Percentiles rank a stretch among this genome's conserved stretches.
phyloP scores from a whole-genome alignment of 2,888 invertebrate species.

The Clitarchus hookeri region DNA sequence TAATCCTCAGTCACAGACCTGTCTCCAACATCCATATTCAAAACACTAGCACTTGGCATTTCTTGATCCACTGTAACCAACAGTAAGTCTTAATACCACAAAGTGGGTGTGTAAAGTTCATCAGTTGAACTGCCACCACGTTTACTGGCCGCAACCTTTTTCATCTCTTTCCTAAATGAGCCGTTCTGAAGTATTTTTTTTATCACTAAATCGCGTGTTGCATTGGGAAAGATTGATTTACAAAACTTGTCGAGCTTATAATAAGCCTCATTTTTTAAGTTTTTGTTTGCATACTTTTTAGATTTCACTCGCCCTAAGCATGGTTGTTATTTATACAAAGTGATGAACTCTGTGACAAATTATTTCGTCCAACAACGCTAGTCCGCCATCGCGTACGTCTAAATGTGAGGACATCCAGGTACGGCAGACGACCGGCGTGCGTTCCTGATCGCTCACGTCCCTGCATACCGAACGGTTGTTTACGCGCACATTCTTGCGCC shows the following conservation, averaged over 20 bases:
- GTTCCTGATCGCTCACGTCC: too few species aligned
- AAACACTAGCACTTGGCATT: background rate
- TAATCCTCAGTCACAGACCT: too few species aligned
- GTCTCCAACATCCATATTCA: conserved; percentile 3
- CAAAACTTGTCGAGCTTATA: conserved; percentile 10
- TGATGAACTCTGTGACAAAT: background rate
- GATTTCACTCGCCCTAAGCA: background rate
- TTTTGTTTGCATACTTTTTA: conserved; percentile 16
- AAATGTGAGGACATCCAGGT: too few species aligned
- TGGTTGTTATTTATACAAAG: background rate
- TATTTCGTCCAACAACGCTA: background rate
- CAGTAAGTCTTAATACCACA: conserved; percentile 17
- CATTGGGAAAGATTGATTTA: background rate
- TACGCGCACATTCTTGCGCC: background rate
- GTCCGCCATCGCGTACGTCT: too few species aligned
- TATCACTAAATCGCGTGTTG: too few species aligned
- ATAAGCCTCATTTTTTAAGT: background rate
- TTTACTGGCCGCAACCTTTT: background rate
- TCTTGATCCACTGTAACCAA: conserved; percentile 18
- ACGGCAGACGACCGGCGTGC: too few species aligned
- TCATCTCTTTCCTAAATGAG: conserved; percentile 17
- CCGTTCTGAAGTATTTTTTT: background rate
- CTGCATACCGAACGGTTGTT: background rate
- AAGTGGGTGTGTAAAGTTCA: background rate
- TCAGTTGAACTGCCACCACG: background rate